Base-by-base conservation (phyloP, 2,888 invertebrate species). In the Eledona agricola region DNA sequence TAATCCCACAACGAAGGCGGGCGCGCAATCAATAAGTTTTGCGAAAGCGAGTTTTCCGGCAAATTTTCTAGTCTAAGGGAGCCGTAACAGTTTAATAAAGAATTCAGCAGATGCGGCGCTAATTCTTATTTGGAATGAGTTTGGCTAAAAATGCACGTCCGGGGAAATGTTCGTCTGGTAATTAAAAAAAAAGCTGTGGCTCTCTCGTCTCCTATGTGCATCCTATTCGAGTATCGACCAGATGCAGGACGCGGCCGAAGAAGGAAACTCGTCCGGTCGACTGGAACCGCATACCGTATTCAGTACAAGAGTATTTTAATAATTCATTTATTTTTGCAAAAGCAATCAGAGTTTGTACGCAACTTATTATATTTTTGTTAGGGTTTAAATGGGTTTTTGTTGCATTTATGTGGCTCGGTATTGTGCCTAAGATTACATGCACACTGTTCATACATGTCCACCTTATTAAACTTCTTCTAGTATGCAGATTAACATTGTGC, bases 101-200 rank as follows among this genome's bases (percentile, higher is more conserved):
- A 65, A 69, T 68, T 66, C 67, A 68, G 51, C 50, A 60, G 57
- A 57, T 62, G 62, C 57, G 55, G 59, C 64, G 65, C 64, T 71
- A 72, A 70, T 71, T 71, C 69, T 71, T 71, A 71, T 67, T 67
- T 65, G 67, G 67, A 71, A 72, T 67, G 70, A 71, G 71, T 68
- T 71, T 64, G 60, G 66, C 61, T 23, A 49, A 70, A 72, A 72
- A 71, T 70, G 67, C 63, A 66, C 61, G 70, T 71, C 70, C 68
- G 51, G 71, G 70, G 71, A 71, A 69, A 69, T 67, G 64, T 63
- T 66, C 65, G 58, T 58, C 46, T 53, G 62, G 69, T 71, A 72
- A 72, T 72, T 72, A 72, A 70, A 72, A 67, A 70, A 70, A 66
- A 60, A 53, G 56, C 57, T 54, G 16, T 25, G n/a, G n/a, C n/a